Conservation (phyloP, 1,140 invertebrate genomes). For the Zeugodacus cucurbitae region DNA sequence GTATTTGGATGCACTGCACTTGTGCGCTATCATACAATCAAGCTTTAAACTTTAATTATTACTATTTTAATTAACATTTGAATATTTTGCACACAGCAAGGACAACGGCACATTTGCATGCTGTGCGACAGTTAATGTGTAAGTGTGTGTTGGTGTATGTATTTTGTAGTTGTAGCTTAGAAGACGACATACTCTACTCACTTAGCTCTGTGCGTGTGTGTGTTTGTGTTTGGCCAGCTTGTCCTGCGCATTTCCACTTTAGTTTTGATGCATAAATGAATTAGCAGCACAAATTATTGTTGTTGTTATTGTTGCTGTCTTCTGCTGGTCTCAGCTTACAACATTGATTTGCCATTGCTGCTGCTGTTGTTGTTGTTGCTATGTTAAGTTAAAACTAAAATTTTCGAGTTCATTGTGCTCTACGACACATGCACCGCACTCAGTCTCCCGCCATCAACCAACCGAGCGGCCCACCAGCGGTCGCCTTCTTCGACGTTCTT, state of each 20-base stretch:
- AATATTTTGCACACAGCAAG: neutral
- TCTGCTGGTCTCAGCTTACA: neutral
- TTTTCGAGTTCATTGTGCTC: slow-evolving; percentile 29
- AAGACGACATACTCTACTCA: neutral
- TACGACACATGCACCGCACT: neutral
- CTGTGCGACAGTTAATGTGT: neutral
- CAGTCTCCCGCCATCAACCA: neutral
- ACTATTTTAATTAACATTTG: slow-evolving; percentile 28
- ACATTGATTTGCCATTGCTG: neutral
- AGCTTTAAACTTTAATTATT: slow-evolving; percentile 34
- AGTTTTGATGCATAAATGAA: slow-evolving; percentile 9
- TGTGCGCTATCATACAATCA: neutral
- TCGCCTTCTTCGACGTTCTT: neutral
- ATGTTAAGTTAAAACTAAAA: slow-evolving; percentile 17
- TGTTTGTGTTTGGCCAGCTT: neutral
- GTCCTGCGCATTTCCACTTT: neutral
- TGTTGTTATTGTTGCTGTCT: neutral
- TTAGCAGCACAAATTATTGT: neutral
- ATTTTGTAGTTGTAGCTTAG: neutral
- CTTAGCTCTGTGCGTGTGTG: neutral
- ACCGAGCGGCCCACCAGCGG: neutral
- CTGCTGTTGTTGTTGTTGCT: neutral
- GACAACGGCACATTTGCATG: neutral
- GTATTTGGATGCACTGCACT: no score
- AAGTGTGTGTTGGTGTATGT: neutral